These are phyloP conservation scores for Drosophila baimaii DNA, from an alignment of 1,140 invertebrate species.

Conservation along the genomic window DNA sequence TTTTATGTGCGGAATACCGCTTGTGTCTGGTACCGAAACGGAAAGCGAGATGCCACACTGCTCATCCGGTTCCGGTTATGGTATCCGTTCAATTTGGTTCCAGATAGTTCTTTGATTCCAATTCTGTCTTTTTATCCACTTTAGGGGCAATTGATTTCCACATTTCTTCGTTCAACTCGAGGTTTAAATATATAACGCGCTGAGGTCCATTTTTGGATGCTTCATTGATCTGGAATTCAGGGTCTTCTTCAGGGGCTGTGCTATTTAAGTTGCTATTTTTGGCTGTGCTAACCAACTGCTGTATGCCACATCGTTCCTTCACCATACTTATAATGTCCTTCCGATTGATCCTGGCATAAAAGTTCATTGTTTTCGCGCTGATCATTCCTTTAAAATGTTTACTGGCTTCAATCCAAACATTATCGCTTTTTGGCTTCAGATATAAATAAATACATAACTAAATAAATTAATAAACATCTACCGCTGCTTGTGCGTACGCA, in stretches of 20 bases:
- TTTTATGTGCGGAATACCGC: slow-evolving; percentile 3
- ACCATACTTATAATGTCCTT: background rate
- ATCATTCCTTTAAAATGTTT: no score
- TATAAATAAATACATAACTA: no score
- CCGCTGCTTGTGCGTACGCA: no score
- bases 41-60: background rate
- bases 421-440: background rate
- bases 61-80: background rate
- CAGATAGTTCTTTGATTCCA: background rate
- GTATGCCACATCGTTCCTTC: slow-evolving; percentile 1
- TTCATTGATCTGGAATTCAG: background rate
- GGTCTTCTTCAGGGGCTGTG: background rate
- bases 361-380: no score
- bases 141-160: background rate
- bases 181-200: background rate
- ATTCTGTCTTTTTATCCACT: background rate
- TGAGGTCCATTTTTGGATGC: background rate
- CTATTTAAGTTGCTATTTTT: background rate
- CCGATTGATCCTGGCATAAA: background rate
- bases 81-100: slow-evolving; percentile 2
- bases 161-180: background rate
- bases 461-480: no score
- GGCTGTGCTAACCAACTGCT: background rate
- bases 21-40: background rate
- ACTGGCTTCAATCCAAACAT: background rate